Base-by-base conservation (phyloP, 2,888 invertebrate species). In the Apodemia hepburni region DNA sequence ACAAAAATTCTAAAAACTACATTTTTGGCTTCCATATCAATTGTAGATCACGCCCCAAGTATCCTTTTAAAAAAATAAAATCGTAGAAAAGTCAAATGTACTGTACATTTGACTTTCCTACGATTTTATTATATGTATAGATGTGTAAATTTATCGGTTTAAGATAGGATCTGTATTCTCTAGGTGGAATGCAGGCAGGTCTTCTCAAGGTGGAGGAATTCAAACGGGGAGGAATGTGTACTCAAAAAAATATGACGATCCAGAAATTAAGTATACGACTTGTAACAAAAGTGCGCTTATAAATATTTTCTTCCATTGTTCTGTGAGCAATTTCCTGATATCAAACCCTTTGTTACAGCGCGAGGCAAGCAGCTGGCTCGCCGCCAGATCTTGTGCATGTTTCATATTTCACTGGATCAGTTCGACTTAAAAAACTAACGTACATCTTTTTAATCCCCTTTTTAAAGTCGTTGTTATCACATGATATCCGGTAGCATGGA, bases 331-430 rank as follows among this genome's bases (percentile, higher is more conserved):
- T 65, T 51, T 61, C 58, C 61, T 57, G 59, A 63, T 63, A 65
- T 57, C 60, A 63, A 58, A 54, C 54, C 51, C 63, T 62, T 61
- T 65, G 63, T 65, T 65, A 51, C 59, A 61, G 61, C 38, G 61
- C 38, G 60, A 60, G 81, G 84, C 84, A 80, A 85, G 82, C 85
- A 81, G 75, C 83, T 87, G 88, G 87, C 87, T 76, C 72, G 70
- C 74, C 73, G 87, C 87, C 87, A 87, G 79, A 77, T 77, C 71
- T 70, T 29, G 80, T 81, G 80, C 81, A 87, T 84, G 84, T 85
- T 87, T 87, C 84, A 87, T 87, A 87, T 87, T 84, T 87, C 82
- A 84, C 83, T 81, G 80, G 80, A 85, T 86, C 86, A 87, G 82
- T 80, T 75, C 76, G 75, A 82, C 77, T 80, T 81, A 82, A 82